These are phyloP conservation scores for Eudemis profundana DNA, from an alignment of 2,888 invertebrate species.

Conservation along the genomic window DNA sequence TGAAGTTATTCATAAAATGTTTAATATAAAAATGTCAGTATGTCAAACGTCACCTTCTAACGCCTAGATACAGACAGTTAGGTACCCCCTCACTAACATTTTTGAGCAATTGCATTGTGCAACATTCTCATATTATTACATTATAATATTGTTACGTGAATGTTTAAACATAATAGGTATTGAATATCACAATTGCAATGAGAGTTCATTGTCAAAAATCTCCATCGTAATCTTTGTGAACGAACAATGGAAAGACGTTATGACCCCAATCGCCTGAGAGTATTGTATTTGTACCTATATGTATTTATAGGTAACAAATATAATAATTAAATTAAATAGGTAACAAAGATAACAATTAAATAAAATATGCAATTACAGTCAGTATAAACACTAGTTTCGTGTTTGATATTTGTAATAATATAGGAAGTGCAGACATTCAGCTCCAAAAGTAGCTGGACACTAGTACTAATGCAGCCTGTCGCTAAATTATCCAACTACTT, in stretches of 20 bases:
- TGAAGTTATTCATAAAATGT: neutral
- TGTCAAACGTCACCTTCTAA: neutral
- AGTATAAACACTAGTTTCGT: no score
- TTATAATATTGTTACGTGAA: slow-evolving; percentile 35
- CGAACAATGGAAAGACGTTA: neutral
- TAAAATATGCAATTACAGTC: no score
- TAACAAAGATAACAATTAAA: no score
- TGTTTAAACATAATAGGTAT: slow-evolving; percentile 31
- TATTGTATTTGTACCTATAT: neutral
- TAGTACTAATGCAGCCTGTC: no score
- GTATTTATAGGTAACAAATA: no score
- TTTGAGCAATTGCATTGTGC: slow-evolving; percentile 46
- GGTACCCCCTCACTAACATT: slow-evolving; percentile 48
- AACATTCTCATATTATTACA: slow-evolving; percentile 42
- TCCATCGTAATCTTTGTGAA: neutral
- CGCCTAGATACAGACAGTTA: slow-evolving; percentile 19
- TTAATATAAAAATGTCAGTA: neutral
- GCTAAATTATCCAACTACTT: no score
- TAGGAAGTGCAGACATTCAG: no score
- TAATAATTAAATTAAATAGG: no score
- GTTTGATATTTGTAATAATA: no score
- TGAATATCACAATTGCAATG: slow-evolving; percentile 24
- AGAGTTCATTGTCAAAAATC: slow-evolving; percentile 14
- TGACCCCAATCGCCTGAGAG: neutral
- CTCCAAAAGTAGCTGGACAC: no score